Conservation (phyloP, 2,797 vertebrate species). For the Buceros bicornis region DNA sequence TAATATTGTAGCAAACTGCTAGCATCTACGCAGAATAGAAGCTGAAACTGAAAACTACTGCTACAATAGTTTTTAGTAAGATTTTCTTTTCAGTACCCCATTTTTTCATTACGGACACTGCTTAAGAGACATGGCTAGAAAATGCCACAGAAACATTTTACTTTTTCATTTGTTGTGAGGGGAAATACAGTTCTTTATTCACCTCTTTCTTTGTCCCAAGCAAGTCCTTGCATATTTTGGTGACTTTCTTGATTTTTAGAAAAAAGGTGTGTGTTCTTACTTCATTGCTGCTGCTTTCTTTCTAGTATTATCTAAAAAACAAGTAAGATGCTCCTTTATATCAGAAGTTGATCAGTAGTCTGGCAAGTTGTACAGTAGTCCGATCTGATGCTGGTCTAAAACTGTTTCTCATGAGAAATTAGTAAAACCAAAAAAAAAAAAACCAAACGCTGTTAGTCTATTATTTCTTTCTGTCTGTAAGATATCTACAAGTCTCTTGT, state of each 20-base stretch:
- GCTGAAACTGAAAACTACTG: not conserved
- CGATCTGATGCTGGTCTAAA: not conserved
- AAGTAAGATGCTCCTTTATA: not conserved
- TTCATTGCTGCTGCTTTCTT: not conserved
- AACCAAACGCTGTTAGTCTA: rapidly evolving
- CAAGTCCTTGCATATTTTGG: not conserved
- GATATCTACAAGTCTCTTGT: not conserved
- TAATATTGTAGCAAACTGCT: not conserved
- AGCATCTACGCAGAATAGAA: not conserved
- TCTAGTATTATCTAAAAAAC: not conserved
- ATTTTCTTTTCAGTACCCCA: not conserved
- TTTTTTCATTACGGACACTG: not conserved
- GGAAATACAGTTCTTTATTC: not conserved
- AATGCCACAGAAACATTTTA: not conserved
- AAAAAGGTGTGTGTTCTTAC: not conserved
- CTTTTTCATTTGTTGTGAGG: not conserved
- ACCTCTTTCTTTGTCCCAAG: not conserved
- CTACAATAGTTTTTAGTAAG: not conserved
- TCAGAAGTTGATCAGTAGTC: not conserved
- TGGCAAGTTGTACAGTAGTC: not conserved
- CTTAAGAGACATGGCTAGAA: not conserved
- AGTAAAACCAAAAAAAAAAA: not conserved
- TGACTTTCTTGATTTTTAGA: not conserved
- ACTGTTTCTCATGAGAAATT: not conserved
- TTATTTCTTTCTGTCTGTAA: not conserved